These are phyloP conservation scores for Phalera bucephala DNA, from an alignment of 2,888 invertebrate genomes.

Conservation along the genomic window DNA sequence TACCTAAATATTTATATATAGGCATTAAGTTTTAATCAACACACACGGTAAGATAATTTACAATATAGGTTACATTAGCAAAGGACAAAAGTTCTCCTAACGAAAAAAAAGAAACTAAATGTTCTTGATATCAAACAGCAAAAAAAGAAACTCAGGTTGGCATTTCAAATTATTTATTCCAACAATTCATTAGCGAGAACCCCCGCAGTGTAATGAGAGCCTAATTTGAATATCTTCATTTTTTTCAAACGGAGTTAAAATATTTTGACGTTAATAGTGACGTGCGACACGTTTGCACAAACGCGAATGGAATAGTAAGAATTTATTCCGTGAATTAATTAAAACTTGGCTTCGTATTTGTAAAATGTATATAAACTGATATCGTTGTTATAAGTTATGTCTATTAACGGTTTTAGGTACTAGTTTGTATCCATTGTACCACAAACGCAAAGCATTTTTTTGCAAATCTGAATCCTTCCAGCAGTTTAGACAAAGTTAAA, in stretches of 20 bases:
- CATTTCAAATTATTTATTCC: constrained; percentile 42
- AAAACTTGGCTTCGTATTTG: constrained; percentile 7
- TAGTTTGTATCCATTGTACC: too few species aligned
- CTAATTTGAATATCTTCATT: constrained; percentile 68
- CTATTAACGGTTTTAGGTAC: too few species aligned
- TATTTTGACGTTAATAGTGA: constrained; percentile 61
- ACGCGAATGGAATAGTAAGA: constrained; percentile 34
- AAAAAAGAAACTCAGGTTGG: constrained; percentile 14
- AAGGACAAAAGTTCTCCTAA: too few species aligned
- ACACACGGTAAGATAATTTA: too few species aligned
- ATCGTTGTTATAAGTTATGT: too few species aligned
- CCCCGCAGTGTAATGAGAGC: constrained; percentile 56
- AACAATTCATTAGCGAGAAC: constrained; percentile 59
- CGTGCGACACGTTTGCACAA: constrained; percentile 55
- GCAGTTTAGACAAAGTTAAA: too few species aligned
- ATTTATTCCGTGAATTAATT: constrained; percentile 12
- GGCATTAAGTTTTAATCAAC: too few species aligned
- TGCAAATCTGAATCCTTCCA: too few species aligned
- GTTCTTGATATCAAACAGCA: constrained; percentile 13
- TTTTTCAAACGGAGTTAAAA: constrained; percentile 46
- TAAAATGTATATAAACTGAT: background rate
- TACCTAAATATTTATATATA: too few species aligned
- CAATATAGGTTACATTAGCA: too few species aligned
- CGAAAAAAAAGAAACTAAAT: too few species aligned
- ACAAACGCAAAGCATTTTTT: too few species aligned